phyloP scores from a whole-genome alignment of 1,140 invertebrate species.

The Bacillus rossius region DNA sequence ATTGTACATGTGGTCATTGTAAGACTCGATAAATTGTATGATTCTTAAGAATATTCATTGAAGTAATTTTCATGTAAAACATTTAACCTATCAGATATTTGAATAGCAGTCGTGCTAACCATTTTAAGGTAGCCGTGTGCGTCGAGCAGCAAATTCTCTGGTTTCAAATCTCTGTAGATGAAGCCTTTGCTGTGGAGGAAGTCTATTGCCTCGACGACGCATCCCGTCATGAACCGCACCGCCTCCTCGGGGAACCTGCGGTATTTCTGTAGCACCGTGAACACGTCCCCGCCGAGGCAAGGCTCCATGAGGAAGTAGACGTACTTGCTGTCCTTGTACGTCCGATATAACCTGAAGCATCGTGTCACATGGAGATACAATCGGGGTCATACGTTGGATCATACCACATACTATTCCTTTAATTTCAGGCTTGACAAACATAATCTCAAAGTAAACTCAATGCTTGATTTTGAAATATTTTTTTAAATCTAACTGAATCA shows the following conservation, averaged over 20 bases:
- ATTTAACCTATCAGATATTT: no score
- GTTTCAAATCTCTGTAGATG: conserved; percentile 92
- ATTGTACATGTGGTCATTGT: no score
- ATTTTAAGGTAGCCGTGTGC: conserved; percentile 86
- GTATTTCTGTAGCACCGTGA: conserved; percentile 79
- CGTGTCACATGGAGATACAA: no score
- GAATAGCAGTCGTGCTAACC: conserved; percentile 56
- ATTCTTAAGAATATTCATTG: no score
- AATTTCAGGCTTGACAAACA: no score
- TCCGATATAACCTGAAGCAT: conserved; percentile 77
- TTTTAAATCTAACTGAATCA: no score
- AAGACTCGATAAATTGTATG: no score
- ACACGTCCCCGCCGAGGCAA: conserved; percentile 94
- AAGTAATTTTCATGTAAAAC: no score
- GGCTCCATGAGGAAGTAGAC: conserved; percentile 97
- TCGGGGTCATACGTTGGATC: no score
- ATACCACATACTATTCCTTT: no score
- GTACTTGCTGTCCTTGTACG: conserved; percentile 92
- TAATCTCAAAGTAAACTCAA: no score
- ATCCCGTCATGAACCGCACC: conserved; percentile 83
- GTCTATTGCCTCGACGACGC: conserved; percentile 87
- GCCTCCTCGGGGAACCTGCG: conserved; percentile 80
- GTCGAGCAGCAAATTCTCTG: conserved; percentile 89
- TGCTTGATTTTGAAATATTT: no score
- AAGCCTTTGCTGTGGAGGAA: conserved; percentile 79